A percentile compares a stretch with the other conserved stretches of the same genome.
phyloP scores from a whole-genome alignment of 2,888 invertebrate species.

The Smittia sp. region DNA sequence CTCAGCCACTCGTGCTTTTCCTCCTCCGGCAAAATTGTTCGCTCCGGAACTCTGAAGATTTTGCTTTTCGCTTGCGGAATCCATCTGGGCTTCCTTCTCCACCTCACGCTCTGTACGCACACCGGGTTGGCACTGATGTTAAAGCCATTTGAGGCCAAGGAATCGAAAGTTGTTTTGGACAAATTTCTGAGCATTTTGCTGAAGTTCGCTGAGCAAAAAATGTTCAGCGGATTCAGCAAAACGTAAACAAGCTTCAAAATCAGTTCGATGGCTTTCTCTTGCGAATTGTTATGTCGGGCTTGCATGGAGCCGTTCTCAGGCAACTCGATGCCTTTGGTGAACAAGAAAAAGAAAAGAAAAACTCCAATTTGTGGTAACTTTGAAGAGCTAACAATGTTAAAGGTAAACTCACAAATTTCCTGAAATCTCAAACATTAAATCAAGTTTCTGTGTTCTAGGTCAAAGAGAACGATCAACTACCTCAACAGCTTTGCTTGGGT shows the following conservation, averaged over 20 bases:
- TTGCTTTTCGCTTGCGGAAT: slow-evolving; percentile 77
- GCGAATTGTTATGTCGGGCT: neutral
- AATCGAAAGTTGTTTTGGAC: neutral
- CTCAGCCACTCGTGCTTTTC: slow-evolving; percentile 65
- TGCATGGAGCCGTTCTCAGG: slow-evolving; percentile 21
- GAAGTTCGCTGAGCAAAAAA: no score
- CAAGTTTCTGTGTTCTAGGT: neutral
- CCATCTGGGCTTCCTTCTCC: slow-evolving; percentile 75
- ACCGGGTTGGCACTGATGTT: neutral
- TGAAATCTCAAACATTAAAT: no score
- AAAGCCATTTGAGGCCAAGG: neutral
- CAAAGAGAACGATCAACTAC: slow-evolving; percentile 17
- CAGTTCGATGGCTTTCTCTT: slow-evolving; percentile 16
- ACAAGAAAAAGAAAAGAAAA: slow-evolving; percentile 23
- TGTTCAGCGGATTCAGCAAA: no score
- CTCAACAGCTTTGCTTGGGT: slow-evolving; percentile 3
- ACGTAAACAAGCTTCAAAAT: neutral
- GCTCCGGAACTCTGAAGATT: slow-evolving; percentile 66
- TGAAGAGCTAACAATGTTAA: neutral
- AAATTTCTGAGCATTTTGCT: slow-evolving; percentile 12
- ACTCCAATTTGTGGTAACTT: slow-evolving; percentile 21
- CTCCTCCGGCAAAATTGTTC: slow-evolving; percentile 59
- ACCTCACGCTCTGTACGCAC: slow-evolving; percentile 53
- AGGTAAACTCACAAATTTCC: no score
- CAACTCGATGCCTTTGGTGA: neutral